Evolutionary conservation across 2,797 vertebrate species (phyloP).

Genomic region (Hypotaenidia okinawae): DNA sequence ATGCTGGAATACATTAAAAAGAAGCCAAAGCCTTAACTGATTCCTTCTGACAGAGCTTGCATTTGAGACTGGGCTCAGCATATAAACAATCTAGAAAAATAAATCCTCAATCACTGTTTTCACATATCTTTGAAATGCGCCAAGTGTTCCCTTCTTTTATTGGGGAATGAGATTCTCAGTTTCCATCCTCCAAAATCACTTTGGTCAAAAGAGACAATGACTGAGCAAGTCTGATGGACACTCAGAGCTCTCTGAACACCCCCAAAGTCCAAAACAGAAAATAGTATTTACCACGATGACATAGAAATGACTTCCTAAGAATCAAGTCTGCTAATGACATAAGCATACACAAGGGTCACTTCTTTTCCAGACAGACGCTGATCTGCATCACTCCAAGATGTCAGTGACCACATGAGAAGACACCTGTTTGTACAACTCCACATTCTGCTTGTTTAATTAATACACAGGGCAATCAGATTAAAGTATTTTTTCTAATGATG

Average conservation of each 20-base stretch:
- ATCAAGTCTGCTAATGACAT: not conserved
- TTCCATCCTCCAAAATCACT: not conserved
- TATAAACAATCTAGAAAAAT: not conserved
- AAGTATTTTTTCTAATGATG: not conserved
- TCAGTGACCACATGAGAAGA: not conserved
- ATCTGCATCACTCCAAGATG: not conserved
- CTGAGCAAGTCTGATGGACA: not conserved
- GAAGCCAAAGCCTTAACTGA: constrained; percentile 28
- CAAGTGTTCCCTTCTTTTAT: not conserved
- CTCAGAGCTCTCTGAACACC: not conserved
- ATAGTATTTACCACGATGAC: not conserved
- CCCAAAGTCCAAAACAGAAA: rapidly evolving
- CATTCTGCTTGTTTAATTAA: not conserved
- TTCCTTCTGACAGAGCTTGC: constrained; percentile 11
- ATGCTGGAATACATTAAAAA: constrained; percentile 13
- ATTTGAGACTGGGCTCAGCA: not conserved
- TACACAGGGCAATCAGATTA: not conserved
- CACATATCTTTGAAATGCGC: not conserved
- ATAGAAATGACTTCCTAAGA: not conserved
- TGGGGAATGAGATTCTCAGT: not conserved
- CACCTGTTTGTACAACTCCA: not conserved
- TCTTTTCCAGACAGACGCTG: not conserved
- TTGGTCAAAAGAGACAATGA: not conserved
- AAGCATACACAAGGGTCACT: not conserved
- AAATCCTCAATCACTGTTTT: constrained; percentile 17